Conservation (phyloP, 2,113 vertebrate genomes). For the Turdus rufiventris region DNA sequence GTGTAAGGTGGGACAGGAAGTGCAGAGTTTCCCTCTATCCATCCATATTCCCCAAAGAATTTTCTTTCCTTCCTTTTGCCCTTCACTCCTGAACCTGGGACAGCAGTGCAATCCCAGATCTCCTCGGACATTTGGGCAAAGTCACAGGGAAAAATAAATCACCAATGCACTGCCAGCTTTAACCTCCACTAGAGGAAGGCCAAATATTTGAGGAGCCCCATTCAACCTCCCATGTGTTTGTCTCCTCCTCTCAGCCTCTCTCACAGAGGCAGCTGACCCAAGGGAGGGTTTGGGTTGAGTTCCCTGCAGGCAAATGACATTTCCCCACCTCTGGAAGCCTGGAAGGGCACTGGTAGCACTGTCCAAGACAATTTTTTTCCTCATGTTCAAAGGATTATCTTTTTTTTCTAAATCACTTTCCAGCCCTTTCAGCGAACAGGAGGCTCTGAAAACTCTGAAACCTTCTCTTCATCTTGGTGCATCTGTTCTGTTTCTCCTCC, state of each 20-base stretch:
- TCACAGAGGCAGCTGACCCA: not conserved
- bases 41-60: not conserved
- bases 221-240: not conserved
- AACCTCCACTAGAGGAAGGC: not conserved
- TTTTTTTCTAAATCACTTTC: conserved; percentile 22
- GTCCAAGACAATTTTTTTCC: conserved; percentile 38
- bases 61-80: not conserved
- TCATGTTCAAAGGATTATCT: conserved; percentile 43
- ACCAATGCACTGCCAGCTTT: not conserved
- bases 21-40: not conserved
- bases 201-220: not conserved
- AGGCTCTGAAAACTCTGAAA: conserved; percentile 45
- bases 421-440: not conserved
- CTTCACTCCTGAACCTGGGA: not conserved
- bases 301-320: conserved; percentile 3
- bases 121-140: not conserved
- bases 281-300: not conserved
- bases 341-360: not conserved
- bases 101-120: not conserved
- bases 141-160: not conserved
- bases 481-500: conserved; percentile 48
- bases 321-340: not conserved
- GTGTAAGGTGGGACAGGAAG: rapidly evolving
- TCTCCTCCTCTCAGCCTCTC: not conserved
- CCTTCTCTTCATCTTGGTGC: not conserved